A percentile compares a stretch with the other conserved stretches of the same genome.
Conservation (phyloP, 2,888 invertebrate species). For the Tenthredo mesomela region DNA sequence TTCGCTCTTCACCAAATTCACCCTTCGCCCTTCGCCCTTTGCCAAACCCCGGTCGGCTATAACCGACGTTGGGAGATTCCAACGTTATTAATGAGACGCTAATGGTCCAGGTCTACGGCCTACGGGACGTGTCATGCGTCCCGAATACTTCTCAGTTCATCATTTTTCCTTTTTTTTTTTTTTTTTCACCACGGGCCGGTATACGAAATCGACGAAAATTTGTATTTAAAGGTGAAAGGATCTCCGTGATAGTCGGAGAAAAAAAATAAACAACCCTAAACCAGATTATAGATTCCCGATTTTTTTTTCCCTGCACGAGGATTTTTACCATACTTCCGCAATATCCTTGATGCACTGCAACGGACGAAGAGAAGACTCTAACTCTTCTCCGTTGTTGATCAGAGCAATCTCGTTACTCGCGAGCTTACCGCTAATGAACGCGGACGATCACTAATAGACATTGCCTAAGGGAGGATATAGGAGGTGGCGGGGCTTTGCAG, state of each 20-base stretch:
- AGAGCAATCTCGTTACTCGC: conserved; percentile 46
- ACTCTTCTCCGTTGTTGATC: conserved; percentile 9
- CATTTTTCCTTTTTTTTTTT: not conserved
- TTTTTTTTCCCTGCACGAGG: not conserved
- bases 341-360: not conserved
- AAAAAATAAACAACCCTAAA: not conserved
- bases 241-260: too few relatives aligned
- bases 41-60: conserved; percentile 35
- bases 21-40: conserved; percentile 53
- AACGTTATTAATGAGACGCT: conserved; percentile 71
- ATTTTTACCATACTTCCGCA: not conserved
- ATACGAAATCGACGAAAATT: too few relatives aligned
- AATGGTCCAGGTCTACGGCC: conserved; percentile 61
- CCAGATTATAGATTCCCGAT: not conserved
- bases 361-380: not conserved
- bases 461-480: not conserved
- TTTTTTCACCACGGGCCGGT: too few relatives aligned
- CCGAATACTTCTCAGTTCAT: conserved; percentile 59
- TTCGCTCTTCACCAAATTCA: conserved; percentile 16
- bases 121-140: conserved; percentile 67
- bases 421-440: conserved; percentile 42
- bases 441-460: conserved; percentile 46
- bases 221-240: not conserved
- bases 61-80: conserved; percentile 53
- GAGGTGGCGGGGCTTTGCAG: conserved; percentile 29